Conservation (phyloP, 2,888 invertebrate genomes). For the Branchipolynoe longqiensis region DNA sequence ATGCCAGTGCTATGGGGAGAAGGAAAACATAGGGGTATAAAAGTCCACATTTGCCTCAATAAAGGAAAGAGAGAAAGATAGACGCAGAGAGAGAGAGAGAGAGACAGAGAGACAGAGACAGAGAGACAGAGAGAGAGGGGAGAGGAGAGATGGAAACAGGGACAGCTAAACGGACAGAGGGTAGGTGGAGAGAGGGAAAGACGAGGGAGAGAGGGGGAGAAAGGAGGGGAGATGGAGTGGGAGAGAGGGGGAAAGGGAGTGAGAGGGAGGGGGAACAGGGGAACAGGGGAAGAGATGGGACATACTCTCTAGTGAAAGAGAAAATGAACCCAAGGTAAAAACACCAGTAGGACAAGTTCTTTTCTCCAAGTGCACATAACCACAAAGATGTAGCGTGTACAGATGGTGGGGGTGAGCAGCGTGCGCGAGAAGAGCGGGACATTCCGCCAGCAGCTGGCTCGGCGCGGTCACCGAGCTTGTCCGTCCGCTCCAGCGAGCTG, state of each 20-base stretch:
- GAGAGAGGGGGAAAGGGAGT: constrained; percentile 47
- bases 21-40: no score
- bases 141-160: neutral
- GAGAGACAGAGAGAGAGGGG: constrained; percentile 19
- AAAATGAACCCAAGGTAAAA: no score
- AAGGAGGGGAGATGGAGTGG: constrained; percentile 10
- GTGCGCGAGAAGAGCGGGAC: no score
- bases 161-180: constrained; percentile 9
- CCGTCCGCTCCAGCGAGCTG: no score
- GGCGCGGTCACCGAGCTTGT: no score
- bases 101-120: constrained; percentile 32
- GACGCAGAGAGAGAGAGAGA: neutral
- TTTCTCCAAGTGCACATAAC: no score
- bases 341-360: no score
- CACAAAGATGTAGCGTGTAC: no score
- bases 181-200: neutral
- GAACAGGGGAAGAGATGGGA: constrained; percentile 1
- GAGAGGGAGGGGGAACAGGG: constrained; percentile 20
- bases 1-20: no score
- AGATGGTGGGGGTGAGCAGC: no score
- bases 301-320: neutral
- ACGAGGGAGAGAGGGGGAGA: constrained; percentile 40
- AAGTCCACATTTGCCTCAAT: no score
- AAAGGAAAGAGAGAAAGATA: constrained; percentile 2
- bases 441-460: no score